Evolutionary conservation across 2,797 vertebrate genomes (phyloP).

Genomic region (Rhinophrynus dorsalis): DNA sequence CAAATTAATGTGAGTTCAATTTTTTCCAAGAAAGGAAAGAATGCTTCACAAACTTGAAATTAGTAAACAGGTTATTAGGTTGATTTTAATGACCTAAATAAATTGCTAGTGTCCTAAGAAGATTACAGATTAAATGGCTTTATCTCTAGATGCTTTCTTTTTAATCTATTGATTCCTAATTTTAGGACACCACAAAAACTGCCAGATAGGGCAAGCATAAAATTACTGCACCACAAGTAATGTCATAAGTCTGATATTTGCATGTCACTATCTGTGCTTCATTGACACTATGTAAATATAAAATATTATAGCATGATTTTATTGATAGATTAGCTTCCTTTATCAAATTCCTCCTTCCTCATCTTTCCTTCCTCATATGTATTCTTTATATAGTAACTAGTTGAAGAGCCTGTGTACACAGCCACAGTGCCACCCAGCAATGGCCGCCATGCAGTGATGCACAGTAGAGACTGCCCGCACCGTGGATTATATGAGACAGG

Average conservation of each 20-base stretch:
- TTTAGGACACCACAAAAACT: not conserved
- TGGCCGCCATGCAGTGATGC: too few species aligned
- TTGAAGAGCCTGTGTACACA: too few species aligned
- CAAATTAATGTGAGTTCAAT: not conserved
- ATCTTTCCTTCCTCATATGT: too few species aligned
- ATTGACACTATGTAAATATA: too few species aligned
- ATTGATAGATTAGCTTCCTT: too few species aligned
- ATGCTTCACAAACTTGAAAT: conserved; percentile 19
- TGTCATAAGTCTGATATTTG: not conserved
- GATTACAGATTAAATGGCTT: conserved; percentile 47
- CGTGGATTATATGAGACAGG: too few species aligned
- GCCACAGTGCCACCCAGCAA: too few species aligned
- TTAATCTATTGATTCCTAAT: conserved; percentile 41
- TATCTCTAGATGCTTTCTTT: conserved; percentile 51
- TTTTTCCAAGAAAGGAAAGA: conserved; percentile 6
- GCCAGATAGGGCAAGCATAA: not conserved
- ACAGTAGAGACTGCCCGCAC: too few species aligned
- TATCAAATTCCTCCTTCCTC: too few species aligned
- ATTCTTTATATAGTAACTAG: too few species aligned
- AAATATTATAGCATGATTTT: too few species aligned
- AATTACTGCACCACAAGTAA: too few species aligned
- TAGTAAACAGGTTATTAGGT: conserved; percentile 7
- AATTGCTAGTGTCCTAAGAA: conserved; percentile 48
- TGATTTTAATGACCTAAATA: conserved; percentile 31
- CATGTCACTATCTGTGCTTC: not conserved